Base-by-base conservation (phyloP, 2,888 invertebrate species). In the Lasius fuliginosus region DNA sequence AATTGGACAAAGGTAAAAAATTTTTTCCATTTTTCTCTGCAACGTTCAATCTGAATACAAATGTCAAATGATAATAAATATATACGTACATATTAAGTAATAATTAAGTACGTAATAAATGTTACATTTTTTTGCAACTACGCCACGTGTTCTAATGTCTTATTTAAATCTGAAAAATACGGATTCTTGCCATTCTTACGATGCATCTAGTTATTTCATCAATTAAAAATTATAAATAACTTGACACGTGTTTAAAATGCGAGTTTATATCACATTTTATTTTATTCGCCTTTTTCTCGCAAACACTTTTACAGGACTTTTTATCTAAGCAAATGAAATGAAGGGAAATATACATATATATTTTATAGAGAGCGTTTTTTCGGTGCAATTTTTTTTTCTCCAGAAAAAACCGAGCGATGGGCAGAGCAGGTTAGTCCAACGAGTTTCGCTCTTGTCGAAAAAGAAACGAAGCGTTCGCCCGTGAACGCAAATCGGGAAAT, bases 401-500 rank as follows among this genome's bases (percentile, higher is more conserved):
- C 18, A 62, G 67, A 77, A 83, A 83, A 83, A 82, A 27, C 83
- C 56, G 71, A 79, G 76, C 56, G 68, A n/a, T 64, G n/a, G 68
- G 42, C 65, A 15, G 64, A 68, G 42, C 65, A 11, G 67, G 64
- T 81, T 77, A 84, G 69, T 56, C 86, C 27, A 58, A 46, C 23
- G 71, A 42, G 67, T 85, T 82, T 67, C 82, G 68, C 84, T 79
- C 73, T 86, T 49, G 56, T 71, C 73, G 46, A 65, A 62, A 65
- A 75, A 82, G 76, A 79, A 86, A 40, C 58, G 68, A 65, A 77
- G 77, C 86, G 82, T 86, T 83, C 82, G 82, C 1, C 88, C 84
- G 86, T 83, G 86, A 87, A 82, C 79, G 82, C 84, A 84, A 86
- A 87, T 81, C 85, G 73, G 74, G 46, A 77, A 85, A 88, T 88